These are phyloP conservation scores for Cyclina sinensis DNA, from an alignment of 1,140 invertebrate genomes.

Conservation along the genomic window DNA sequence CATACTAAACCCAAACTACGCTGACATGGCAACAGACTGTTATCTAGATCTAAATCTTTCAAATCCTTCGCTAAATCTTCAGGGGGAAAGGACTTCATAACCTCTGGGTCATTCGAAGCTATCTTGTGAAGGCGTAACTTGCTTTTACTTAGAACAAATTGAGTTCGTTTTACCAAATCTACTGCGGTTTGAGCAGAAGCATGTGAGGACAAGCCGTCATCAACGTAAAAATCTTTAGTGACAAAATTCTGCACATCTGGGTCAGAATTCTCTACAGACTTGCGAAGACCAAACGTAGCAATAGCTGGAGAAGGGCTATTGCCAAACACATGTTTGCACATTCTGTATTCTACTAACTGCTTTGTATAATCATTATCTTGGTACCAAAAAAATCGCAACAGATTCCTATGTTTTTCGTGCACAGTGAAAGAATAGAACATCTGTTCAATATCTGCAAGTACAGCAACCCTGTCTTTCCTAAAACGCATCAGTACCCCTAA, in stretches of 20 bases:
- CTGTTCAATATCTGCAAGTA: background rate
- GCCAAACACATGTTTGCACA: conserved; percentile 30
- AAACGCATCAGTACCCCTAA: background rate
- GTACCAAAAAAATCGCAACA: conserved; percentile 20
- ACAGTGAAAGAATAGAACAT: conserved; percentile 68
- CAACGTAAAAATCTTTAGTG: conserved; percentile 40
- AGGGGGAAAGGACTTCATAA: conserved; percentile 23
- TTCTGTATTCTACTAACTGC: background rate
- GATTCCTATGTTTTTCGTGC: background rate
- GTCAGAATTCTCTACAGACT: background rate
- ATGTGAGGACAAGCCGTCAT: conserved; percentile 39
- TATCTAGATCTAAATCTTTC: background rate
- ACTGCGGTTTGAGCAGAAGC: background rate
- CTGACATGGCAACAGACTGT: background rate
- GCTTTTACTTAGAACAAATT: background rate
- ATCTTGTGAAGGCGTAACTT: conserved; percentile 52
- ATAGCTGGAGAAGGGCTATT: conserved; percentile 62
- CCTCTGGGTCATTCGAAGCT: conserved; percentile 46
- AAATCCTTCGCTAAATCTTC: conserved; percentile 12
- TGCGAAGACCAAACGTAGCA: conserved; percentile 31
- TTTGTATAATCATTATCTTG: background rate
- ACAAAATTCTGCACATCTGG: conserved; percentile 18
- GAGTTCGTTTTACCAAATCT: background rate
- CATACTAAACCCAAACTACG: conserved; percentile 3
- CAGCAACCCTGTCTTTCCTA: background rate